Percentiles rank a stretch among this genome's conserved stretches.
phyloP scores from a whole-genome alignment of 2,797 vertebrate genomes.

The Pseudochirops cupreus region DNA sequence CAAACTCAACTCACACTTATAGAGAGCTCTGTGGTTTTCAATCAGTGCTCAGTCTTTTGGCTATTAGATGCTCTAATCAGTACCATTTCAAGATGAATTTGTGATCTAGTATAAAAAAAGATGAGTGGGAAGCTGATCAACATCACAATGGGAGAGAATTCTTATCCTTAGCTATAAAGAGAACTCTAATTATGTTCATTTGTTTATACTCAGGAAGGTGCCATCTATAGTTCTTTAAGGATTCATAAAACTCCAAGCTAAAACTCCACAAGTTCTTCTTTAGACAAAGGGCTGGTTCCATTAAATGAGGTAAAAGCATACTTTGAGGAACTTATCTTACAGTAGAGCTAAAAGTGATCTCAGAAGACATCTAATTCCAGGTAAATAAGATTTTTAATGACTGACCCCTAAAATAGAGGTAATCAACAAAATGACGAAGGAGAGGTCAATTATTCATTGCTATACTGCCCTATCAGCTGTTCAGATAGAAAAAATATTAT shows the following conservation, averaged over 20 bases:
- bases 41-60: neutral
- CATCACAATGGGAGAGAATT: constrained; percentile 61
- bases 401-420: neutral
- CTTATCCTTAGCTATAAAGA: constrained; percentile 45
- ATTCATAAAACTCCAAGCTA: neutral
- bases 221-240: neutral
- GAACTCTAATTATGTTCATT: constrained; percentile 54
- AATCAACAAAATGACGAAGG: neutral
- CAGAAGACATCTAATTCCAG: neutral
- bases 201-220: neutral
- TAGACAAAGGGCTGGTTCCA: neutral
- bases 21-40: neutral
- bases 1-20: neutral
- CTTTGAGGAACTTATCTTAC: neutral
- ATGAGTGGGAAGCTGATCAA: constrained; percentile 34
- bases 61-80: constrained; percentile 20
- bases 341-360: neutral
- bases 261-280: neutral
- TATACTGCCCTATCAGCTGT: neutral
- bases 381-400: neutral
- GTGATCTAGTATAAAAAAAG: constrained; percentile 2
- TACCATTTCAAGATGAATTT: neutral
- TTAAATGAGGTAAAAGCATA: neutral
- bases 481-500: neutral
- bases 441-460: neutral